Conservation (phyloP, 2,797 vertebrate genomes). For the Coregonus suidteri region DNA sequence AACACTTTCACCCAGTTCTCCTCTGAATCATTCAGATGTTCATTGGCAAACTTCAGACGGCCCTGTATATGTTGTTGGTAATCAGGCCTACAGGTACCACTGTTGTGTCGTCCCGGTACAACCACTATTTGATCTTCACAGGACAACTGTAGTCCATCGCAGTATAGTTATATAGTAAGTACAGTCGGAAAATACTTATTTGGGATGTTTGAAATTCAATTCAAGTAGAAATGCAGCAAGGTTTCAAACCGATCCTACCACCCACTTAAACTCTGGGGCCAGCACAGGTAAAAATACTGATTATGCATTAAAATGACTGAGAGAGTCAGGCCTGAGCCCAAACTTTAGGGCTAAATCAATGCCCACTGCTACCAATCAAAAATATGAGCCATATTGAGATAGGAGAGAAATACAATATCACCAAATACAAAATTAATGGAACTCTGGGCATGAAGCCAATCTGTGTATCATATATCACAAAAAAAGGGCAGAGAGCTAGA, state of each 20-base stretch:
- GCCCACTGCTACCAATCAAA: constrained; percentile 21
- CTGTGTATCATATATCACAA: constrained; percentile 11
- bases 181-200: neutral
- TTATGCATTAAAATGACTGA: constrained; percentile 31
- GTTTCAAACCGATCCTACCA: constrained; percentile 6
- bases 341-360: constrained; percentile 30
- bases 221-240: constrained; percentile 13
- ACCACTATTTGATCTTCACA: neutral
- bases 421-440: constrained; percentile 43
- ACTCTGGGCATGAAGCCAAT: constrained; percentile 32
- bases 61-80: too few relatives aligned
- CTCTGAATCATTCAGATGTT: too few relatives aligned
- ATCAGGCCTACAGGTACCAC: too few relatives aligned
- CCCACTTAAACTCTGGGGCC: neutral
- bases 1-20: too few relatives aligned
- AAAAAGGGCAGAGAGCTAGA: neutral
- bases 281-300: constrained; percentile 42
- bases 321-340: constrained; percentile 22
- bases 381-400: constrained; percentile 36
- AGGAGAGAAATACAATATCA: constrained; percentile 32
- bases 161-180: neutral
- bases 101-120: neutral
- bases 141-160: neutral
- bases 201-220: constrained; percentile 12
- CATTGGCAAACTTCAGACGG: too few relatives aligned